Conservation (phyloP, 2,113 vertebrate genomes). For the Protomyctophum bolini region DNA sequence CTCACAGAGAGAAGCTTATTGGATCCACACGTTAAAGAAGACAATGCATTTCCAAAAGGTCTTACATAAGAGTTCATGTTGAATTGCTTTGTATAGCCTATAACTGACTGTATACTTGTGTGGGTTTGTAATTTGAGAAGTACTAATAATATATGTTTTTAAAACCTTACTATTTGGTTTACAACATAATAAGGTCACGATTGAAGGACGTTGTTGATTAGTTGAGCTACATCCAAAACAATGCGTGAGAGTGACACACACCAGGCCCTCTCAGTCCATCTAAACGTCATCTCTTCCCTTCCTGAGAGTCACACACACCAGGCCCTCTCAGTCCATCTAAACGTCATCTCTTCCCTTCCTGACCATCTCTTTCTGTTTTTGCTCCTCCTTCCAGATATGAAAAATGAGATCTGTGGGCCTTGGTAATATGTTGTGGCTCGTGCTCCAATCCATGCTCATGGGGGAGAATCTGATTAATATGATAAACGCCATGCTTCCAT, state of each 20-base stretch:
- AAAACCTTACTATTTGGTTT: too few relatives aligned
- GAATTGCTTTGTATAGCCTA: too few relatives aligned
- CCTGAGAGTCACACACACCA: not conserved
- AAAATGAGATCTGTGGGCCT: slow-evolving; percentile 8
- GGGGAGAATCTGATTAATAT: slow-evolving; percentile 8
- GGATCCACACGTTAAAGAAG: too few relatives aligned
- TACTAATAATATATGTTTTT: too few relatives aligned
- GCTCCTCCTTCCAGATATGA: not conserved
- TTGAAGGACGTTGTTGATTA: not conserved
- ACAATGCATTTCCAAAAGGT: too few relatives aligned
- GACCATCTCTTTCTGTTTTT: not conserved
- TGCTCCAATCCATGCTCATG: slow-evolving; percentile 27
- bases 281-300: too few relatives aligned
- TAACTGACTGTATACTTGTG: too few relatives aligned
- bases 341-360: not conserved
- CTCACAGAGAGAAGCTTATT: too few relatives aligned
- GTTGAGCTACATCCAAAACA: not conserved
- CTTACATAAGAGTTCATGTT: too few relatives aligned
- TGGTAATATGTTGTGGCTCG: not conserved
- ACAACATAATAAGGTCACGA: not conserved
- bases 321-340: not conserved
- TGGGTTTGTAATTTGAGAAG: too few relatives aligned
- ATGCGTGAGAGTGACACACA: too few relatives aligned
- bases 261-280: too few relatives aligned
- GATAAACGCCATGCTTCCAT: slow-evolving; percentile 42